Base-by-base conservation (phyloP, 2,113 vertebrate species). In the Apistogramma diplotaenia region DNA sequence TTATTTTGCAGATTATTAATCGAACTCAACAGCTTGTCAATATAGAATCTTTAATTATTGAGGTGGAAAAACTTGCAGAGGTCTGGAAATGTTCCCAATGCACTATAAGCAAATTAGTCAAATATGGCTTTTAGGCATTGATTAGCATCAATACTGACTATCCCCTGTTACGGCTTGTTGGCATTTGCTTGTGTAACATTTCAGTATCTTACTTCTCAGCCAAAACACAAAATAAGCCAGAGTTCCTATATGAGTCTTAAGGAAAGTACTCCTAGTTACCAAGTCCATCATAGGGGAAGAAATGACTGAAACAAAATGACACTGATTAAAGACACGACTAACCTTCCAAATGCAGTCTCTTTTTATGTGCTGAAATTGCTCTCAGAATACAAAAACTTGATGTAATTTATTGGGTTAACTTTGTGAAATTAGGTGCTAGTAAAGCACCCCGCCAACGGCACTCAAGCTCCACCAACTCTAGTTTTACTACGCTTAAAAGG, bases 401-500 rank as follows among this genome's bases (percentile, higher is more conserved):
- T 78, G 7, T 46, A 46, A 57, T 78, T 67, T 67, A 70, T 53
- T 71, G 27, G 37, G 76, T 43, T 56, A 57, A 54, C 85, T 57
- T 70, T 78, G 56, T 61, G 3, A 78, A 88, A 67, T 49, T 75
- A 74, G 74, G 71, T 74, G n/a, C 53, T 58, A 27, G 61, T 80
- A 78, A 84, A 83, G 70, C 58, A 55, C 79, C 78, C 59, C 72
- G 35, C 25, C 29, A 56, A 65, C 40, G 23, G 13, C 55, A 71
- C 72, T 81, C 31, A 33, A 76, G 73, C 85, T 29, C 55, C 54
- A 55, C 40, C 54, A 78, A 54, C 37, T 80, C 54, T 33, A 61
- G 27, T 67, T 89, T 86, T 82, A 83, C 54, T 62, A 83, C 25
- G 4, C 80, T 88, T 86, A 76, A 85, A 87, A 72, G 76, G 60